Evolutionary conservation across 2,888 invertebrate species (phyloP), one percentile per base, ranked within the genome.

Genomic region (Thecocarcelia acutangulata): DNA sequence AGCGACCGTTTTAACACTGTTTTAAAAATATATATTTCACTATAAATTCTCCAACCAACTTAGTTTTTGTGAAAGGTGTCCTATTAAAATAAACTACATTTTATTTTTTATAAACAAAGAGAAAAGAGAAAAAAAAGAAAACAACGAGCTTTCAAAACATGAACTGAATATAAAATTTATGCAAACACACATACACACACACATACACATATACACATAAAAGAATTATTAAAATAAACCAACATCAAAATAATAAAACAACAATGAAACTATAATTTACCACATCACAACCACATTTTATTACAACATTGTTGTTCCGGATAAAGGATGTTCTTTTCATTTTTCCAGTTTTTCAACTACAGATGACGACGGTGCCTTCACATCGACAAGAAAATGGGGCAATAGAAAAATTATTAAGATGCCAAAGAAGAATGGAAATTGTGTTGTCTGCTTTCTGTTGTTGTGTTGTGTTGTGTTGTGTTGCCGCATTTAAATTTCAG

Each of bases 191-290:
- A 19, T 8, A 63, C 33, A 33, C 33, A 33, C 33, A 33, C 33
- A 33, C 33, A 33, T 8, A 33, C 33, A 33, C 24, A 24, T 5
- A 24, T 5, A 24, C 24, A 24, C 24, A 24, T 5, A 24, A 2
- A 1, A 44, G 24, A 40, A 17, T n/a, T 17, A 24, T 33, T 1
- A 19, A 33, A 21, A n/a, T 2, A 46, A 40, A 54, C n/a, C 40
- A 48, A 15, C n/a, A 56, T n/a, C 19, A 15, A 40, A 17, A 58
- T 28, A 44, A 58, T 11, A 50, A 68, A 33, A 42, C 28, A 33
- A 50, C 28, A 59, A 75, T 68, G 33, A 68, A 76, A 68, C 59
- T 68, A 76, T 68, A 76, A 76, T 68, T 68, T 68, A 37, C 68
- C 75, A 44, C 75, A 68, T 40, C 46, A 24, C 17, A 61, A 28